Conservation (phyloP, 2,797 vertebrate genomes). For the Pantherophis alleghaniensis region DNA sequence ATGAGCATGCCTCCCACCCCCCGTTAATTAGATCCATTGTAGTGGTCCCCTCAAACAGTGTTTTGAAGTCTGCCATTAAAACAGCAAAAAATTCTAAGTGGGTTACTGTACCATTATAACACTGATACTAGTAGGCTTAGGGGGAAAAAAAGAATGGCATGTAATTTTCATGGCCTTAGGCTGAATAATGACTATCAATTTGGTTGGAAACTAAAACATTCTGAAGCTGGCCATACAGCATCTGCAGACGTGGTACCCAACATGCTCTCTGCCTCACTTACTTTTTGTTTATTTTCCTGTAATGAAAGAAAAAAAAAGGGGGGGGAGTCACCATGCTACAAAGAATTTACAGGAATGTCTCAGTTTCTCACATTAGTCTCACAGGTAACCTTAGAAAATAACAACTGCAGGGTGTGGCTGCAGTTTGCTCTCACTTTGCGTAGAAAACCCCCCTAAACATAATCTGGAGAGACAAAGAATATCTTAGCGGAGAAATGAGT, state of each 20-base stretch:
- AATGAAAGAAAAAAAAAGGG: neutral
- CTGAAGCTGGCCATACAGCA: neutral
- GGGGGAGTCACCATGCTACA: neutral
- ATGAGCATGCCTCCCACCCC: too few species aligned
- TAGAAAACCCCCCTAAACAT: neutral
- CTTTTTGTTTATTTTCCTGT: neutral
- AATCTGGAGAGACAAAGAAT: neutral
- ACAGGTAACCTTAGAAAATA: neutral
- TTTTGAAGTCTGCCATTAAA: neutral
- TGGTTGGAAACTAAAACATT: neutral
- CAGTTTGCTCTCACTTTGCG: neutral
- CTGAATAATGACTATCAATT: neutral
- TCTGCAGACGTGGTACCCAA: neutral
- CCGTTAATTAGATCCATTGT: neutral
- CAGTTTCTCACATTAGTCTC: neutral
- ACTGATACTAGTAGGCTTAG: neutral
- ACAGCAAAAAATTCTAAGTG: neutral
- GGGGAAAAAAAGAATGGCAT: neutral
- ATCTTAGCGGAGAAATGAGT: neutral
- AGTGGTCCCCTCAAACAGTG: neutral
- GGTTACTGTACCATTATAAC: neutral
- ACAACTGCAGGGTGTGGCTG: neutral
- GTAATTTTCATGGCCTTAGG: neutral
- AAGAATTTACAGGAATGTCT: neutral
- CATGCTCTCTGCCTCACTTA: neutral